These are phyloP conservation scores for Elgonia sp. DNA, from an alignment of 2,888 invertebrate genomes.

Conservation along the genomic window DNA sequence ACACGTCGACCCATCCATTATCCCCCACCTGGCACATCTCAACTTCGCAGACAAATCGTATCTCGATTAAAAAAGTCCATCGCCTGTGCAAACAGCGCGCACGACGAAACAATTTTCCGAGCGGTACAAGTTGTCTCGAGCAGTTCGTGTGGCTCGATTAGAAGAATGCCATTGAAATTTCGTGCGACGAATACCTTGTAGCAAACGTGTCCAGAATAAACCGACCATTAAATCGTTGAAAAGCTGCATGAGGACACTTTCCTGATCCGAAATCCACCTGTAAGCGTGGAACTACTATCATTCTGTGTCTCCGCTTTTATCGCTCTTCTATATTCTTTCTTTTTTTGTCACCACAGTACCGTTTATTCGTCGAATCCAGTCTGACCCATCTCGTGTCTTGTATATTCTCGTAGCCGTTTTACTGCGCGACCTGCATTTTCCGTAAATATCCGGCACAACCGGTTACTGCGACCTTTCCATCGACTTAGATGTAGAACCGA, in stretches of 20 bases:
- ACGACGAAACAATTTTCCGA: conserved; percentile 49
- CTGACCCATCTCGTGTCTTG: conserved; percentile 71
- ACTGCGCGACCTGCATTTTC: conserved; percentile 73
- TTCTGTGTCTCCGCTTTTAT: not conserved
- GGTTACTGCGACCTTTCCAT: conserved; percentile 73
- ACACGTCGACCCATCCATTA: conserved; percentile 13
- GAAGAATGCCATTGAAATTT: conserved; percentile 71
- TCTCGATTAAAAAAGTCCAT: conserved; percentile 38
- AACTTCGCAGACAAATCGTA: conserved; percentile 54
- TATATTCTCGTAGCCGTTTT: conserved; percentile 64
- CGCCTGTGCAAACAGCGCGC: conserved; percentile 24
- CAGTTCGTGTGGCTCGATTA: conserved; percentile 50
- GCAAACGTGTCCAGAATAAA: conserved; percentile 67
- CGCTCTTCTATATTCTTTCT: conserved; percentile 55
- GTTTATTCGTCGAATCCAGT: conserved; percentile 73
- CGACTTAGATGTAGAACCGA: conserved; percentile 57
- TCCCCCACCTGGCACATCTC: not conserved
- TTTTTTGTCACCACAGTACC: conserved; percentile 61
- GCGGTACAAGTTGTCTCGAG: conserved; percentile 42
- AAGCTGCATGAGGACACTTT: conserved; percentile 15
- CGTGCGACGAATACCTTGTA: conserved; percentile 56
- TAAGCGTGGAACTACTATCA: conserved; percentile 22
- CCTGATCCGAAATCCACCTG: conserved; percentile 36
- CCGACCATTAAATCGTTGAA: conserved; percentile 41
- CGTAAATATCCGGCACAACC: conserved; percentile 72